Base-by-base conservation (phyloP, 35 echinoderm and acorn worm genomes). In the Holothuria glaberrima region DNA sequence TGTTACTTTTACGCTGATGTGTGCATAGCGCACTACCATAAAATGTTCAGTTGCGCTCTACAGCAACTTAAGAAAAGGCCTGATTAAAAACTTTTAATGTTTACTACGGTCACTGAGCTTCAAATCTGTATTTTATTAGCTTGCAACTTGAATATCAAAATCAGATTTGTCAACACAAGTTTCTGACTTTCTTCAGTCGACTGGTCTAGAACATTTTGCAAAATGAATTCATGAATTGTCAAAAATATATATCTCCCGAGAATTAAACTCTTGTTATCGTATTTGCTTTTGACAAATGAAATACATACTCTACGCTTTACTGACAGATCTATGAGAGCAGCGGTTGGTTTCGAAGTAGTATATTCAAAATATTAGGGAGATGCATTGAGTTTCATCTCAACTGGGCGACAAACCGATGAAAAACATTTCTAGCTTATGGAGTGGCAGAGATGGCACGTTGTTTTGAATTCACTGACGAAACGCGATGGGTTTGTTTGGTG, bases 391-490 rank as follows among this genome's bases (percentile, higher is more conserved):
- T 73, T 38, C 69, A 44, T 73, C 38, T 38, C 17, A 31, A 38
- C 38, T 73, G 12, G 30, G 30, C 69, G 69, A 73, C 69, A 73
- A 73, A 35, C 69, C 38, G 69, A 73, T 73, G 69, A 73, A 73
- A 73, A 73, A 73, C 69, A 73, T 73, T 28, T 31, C 69, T 73
- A 73, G 69, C 69, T 73, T 73, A 31, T 73, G 69, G 24, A 32
- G 30, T 38, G 30, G 6, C 30, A 9, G 6, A 73, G 69, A 36
- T 35, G 38, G 69, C 69, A 38, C 38, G 30, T 31, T 73, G 69
- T 73, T 73, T 73, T 73, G 69, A 73, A 73, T 73, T 73, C 69
- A 38, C 69, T 73, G 69, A 73, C 69, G 69, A 73, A 29, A 73
- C 38, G 30, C 30, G 20, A 22, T 29, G 69, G 69, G 34, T 10